Evolutionary conservation across 2,888 invertebrate species (phyloP).

Genomic region (Macropis europaea): DNA sequence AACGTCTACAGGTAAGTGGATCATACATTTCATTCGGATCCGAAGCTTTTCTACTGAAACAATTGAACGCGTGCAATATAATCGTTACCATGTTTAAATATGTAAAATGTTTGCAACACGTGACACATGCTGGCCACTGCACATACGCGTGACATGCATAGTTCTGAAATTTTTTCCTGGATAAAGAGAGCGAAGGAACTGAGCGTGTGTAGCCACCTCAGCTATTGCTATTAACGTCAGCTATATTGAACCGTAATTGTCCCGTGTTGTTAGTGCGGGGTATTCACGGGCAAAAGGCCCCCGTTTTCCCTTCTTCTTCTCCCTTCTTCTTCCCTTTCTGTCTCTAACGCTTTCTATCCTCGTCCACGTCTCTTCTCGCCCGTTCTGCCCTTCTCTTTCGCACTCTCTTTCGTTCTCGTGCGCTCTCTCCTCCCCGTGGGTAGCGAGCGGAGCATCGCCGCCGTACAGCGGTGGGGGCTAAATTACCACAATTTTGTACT

Average conservation of each 20-base stretch:
- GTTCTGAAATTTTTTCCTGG: background rate
- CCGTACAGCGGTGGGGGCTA: slow-evolving; percentile 70
- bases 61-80: background rate
- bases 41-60: background rate
- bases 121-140: background rate
- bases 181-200: background rate
- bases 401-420: slow-evolving; percentile 26
- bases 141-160: background rate
- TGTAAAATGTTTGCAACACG: slow-evolving; percentile 3
- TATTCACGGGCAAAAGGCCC: slow-evolving; percentile 63
- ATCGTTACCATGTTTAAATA: background rate
- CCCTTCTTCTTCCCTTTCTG: slow-evolving; percentile 33
- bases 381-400: slow-evolving; percentile 24
- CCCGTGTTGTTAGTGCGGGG: slow-evolving; percentile 65
- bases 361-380: slow-evolving; percentile 20
- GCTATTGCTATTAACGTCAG: slow-evolving; percentile 67
- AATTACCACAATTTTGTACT: slow-evolving; percentile 79
- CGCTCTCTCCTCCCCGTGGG: slow-evolving; percentile 53
- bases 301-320: slow-evolving; percentile 49
- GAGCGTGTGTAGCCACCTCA: slow-evolving; percentile 60
- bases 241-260: slow-evolving; percentile 75
- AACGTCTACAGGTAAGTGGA: slow-evolving; percentile 12
- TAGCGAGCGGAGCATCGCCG: slow-evolving; percentile 58
- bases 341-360: slow-evolving; percentile 45
- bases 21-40: background rate